Percentiles rank a stretch among this genome's conserved stretches.
These are phyloP conservation scores for Chironomus tepperi DNA, from an alignment of 1,140 invertebrate genomes.

Conservation along the genomic window DNA sequence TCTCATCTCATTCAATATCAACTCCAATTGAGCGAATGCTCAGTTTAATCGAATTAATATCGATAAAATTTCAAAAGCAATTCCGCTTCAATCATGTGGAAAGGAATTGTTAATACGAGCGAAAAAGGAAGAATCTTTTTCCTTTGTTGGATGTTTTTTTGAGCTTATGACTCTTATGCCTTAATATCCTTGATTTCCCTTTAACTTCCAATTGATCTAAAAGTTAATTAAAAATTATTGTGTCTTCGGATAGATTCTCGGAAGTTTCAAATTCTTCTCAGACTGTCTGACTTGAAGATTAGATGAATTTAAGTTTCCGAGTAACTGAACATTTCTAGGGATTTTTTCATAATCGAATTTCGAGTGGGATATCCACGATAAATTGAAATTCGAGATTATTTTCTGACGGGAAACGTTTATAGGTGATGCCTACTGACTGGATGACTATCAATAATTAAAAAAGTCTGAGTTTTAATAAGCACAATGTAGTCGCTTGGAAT, in stretches of 20 bases:
- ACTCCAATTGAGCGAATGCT: not conserved
- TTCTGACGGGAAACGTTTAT: too few relatives aligned
- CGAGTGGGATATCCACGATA: too few relatives aligned
- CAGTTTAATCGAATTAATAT: constrained; percentile 21
- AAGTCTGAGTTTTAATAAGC: too few relatives aligned
- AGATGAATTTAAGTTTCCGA: not conserved
- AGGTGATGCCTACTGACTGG: too few relatives aligned
- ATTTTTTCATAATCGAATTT: too few relatives aligned
- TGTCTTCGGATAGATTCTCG: not conserved
- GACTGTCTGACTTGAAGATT: not conserved
- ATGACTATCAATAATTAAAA: too few relatives aligned
- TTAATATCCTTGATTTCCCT: too few relatives aligned
- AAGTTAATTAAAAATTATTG: constrained; percentile 18
- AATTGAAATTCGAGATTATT: not conserved
- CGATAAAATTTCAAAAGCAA: constrained; percentile 16
- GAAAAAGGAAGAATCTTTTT: not conserved
- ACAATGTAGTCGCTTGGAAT: too few relatives aligned
- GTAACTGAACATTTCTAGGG: too few relatives aligned
- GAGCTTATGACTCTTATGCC: not conserved
- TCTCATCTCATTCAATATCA: not conserved
- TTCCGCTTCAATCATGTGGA: not conserved
- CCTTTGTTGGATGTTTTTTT: not conserved
- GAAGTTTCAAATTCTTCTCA: not conserved
- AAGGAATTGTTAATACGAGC: constrained; percentile 11
- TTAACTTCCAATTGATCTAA: too few relatives aligned